A percentile compares a stretch with the other conserved stretches of the same genome.
These are phyloP conservation scores for Brachypalpus laphriformis DNA, from an alignment of 2,888 invertebrate genomes.

Conservation along the genomic window DNA sequence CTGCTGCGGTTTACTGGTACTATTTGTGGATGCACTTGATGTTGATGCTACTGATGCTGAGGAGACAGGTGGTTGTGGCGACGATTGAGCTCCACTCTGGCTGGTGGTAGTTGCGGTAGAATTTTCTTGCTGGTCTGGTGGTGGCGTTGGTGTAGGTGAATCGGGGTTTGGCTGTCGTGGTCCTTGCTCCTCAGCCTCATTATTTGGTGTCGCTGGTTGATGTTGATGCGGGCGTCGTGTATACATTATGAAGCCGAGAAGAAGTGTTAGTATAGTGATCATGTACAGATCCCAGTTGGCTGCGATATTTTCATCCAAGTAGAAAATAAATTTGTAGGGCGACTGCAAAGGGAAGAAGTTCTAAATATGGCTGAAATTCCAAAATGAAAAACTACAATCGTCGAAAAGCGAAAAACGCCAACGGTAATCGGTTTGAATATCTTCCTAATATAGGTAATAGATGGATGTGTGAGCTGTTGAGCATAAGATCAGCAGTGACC, in stretches of 20 bases:
- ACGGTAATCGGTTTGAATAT: no score
- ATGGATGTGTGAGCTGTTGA: no score
- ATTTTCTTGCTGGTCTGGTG: conserved; percentile 33
- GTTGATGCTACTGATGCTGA: conserved; percentile 24
- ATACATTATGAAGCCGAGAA: conserved; percentile 93
- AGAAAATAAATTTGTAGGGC: conserved; percentile 86
- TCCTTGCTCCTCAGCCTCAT: conserved; percentile 46
- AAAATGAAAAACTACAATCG: no score
- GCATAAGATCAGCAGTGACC: no score
- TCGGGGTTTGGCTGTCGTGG: conserved; percentile 47
- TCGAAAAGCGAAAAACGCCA: no score
- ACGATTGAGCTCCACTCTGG: conserved; percentile 33
- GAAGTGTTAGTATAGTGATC: conserved; percentile 90
- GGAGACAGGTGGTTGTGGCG: conserved; percentile 53
- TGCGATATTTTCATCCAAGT: conserved; percentile 88
- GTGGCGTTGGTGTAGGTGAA: conserved; percentile 43
- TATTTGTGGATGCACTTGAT: conserved; percentile 4
- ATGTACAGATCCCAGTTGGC: conserved; percentile 98
- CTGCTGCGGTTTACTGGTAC: conserved; percentile 26
- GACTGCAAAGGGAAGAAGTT: conserved; percentile 84
- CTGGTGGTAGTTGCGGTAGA: conserved; percentile 14
- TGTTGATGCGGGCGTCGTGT: conserved; percentile 86
- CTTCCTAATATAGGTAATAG: no score
- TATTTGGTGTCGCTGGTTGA: conserved; percentile 71
- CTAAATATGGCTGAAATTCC: no score